Evolutionary conservation across 2,113 vertebrate genomes (phyloP).

Genomic region (Ardeotis arabs): DNA sequence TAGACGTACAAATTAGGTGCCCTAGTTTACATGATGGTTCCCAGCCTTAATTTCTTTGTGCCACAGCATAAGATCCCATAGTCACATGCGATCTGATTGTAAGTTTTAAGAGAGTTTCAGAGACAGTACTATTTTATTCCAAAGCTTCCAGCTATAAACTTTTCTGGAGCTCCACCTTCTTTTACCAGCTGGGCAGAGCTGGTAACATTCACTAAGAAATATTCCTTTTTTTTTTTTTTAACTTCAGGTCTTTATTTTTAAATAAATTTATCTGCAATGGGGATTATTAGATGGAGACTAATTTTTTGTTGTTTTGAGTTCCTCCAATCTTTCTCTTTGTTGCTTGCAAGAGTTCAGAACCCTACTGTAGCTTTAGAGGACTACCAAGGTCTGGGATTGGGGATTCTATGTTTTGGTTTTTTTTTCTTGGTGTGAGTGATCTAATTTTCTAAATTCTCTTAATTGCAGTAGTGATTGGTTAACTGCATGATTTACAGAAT

Average conservation of each 20-base stretch:
- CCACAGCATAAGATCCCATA: not conserved
- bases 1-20: not conserved
- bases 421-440: not conserved
- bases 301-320: not conserved
- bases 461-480: not conserved
- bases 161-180: not conserved
- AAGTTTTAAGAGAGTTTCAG: not conserved
- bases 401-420: not conserved
- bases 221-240: not conserved
- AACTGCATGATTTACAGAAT: not conserved
- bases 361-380: not conserved
- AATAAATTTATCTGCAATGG: not conserved
- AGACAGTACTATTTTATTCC: not conserved
- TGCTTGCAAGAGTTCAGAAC: not conserved
- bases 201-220: not conserved
- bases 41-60: not conserved
- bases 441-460: not conserved
- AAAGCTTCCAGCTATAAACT: not conserved
- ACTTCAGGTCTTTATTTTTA: not conserved
- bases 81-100: no score
- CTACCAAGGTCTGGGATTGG: not conserved
- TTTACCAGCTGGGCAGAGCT: no score
- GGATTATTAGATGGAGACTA: not conserved
- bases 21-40: not conserved
- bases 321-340: not conserved